Evolutionary conservation across 2,113 vertebrate species (phyloP).

Genomic region (Thamnophis sirtalis): DNA sequence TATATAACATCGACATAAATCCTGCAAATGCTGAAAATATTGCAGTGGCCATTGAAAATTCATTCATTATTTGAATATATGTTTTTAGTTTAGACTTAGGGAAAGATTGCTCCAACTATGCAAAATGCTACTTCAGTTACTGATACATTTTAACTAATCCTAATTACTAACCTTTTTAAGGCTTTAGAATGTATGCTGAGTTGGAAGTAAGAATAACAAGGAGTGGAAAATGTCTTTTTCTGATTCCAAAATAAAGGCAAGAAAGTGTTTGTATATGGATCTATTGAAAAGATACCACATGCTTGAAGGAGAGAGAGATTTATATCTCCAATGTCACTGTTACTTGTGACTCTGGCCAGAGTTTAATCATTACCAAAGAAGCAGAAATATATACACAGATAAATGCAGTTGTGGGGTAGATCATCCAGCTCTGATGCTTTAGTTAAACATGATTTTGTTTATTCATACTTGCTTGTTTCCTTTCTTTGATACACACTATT

Average conservation of each 20-base stretch:
- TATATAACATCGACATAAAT: background rate
- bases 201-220: background rate
- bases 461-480: conserved; percentile 47
- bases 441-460: conserved; percentile 55
- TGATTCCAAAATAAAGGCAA: background rate
- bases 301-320: background rate
- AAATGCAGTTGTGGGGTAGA: background rate
- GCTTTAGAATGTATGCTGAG: background rate
- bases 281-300: background rate
- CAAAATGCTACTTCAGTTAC: background rate
- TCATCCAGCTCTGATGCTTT: conserved; percentile 44
- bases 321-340: background rate
- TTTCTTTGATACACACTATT: conserved; percentile 60
- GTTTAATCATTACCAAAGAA: conserved; percentile 12
- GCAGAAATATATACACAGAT: background rate
- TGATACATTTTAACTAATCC: background rate
- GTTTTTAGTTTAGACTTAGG: background rate
- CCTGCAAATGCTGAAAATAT: background rate
- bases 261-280: background rate
- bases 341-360: background rate
- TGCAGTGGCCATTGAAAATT: background rate
- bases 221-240: background rate
- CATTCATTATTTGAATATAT: background rate
- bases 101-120: background rate
- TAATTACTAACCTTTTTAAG: background rate